Base-by-base conservation (phyloP, 2,113 vertebrate genomes). In the Saimiri boliviensis region DNA sequence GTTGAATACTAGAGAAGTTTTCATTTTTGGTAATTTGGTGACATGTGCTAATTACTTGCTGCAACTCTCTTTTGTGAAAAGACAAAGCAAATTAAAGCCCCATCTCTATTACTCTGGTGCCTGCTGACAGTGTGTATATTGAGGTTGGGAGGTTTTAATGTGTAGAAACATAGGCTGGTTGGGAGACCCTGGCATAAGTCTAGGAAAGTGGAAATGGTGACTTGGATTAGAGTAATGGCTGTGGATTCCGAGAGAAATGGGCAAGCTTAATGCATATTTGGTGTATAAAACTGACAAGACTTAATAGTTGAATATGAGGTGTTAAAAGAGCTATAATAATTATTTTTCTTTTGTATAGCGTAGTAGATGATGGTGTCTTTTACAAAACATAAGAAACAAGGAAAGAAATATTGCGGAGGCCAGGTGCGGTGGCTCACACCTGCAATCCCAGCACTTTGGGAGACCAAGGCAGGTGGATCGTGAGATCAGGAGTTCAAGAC, bases 11-110 rank as follows among this genome's bases (percentile, higher is more conserved):
- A 16, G 58, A 83, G 73, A 90, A 8, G 9, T 27, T 90, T 73
- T 91, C 68, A 60, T 94, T 88, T 74, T 37, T 95, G 47, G 92
- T 73, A 58, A 87, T 93, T 96, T 93, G 45, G n/a, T 81, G 79
- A 84, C 13, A 25, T 27, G 16, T 6, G n/a, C 76, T 79, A 66
- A 91, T 60, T 42, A 58, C 80, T 81, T 83, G 60, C 25, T 84
- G 17, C 40, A 42, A 19, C 25, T 74, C 40, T 47, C 35, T 93
- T 86, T 89, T 76, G 82, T 42, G 37, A 58, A 86, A 79, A 80
- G 23, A 94, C 16, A 76, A 83, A 56, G 32, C 45, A 47, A 86
- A 91, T 45, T 37, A 66, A 95, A 96, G 40, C 3, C 13, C 12
- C 11, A 5, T 84, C 20, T 73, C 71, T 9, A 21, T 73, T 35